Evolutionary conservation across 2,113 vertebrate genomes (phyloP).

Genomic region (Dasyprocta punctata): DNA sequence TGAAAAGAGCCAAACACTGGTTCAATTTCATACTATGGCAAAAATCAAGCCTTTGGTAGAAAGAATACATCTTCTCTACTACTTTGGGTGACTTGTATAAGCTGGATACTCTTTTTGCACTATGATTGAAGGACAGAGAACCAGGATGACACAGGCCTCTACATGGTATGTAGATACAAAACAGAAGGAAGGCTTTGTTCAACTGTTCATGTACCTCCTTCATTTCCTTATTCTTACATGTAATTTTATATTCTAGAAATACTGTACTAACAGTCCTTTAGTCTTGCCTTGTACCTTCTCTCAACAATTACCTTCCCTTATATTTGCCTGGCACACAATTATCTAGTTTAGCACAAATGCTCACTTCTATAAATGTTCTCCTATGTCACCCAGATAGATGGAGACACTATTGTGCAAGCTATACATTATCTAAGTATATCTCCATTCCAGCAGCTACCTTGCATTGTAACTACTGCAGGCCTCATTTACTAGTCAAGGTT

Average conservation of each 20-base stretch:
- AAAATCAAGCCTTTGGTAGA: conserved; percentile 9
- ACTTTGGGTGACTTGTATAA: background rate
- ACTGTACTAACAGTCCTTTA: background rate
- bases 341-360: conserved; percentile 22
- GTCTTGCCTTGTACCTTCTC: background rate
- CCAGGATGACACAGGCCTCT: background rate
- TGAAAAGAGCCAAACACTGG: conserved; percentile 51
- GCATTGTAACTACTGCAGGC: background rate
- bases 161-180: background rate
- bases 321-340: background rate
- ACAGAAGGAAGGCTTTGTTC: background rate
- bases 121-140: background rate
- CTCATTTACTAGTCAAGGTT: background rate
- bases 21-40: background rate
- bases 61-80: background rate
- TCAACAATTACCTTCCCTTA: background rate
- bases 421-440: background rate
- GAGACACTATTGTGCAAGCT: background rate
- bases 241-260: conserved; percentile 13
- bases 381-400: background rate
- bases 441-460: background rate
- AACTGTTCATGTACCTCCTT: background rate
- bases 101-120: background rate
- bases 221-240: background rate
- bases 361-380: background rate